phyloP scores from a whole-genome alignment of 2,888 invertebrate species.

The Limnephilus lunatus region DNA sequence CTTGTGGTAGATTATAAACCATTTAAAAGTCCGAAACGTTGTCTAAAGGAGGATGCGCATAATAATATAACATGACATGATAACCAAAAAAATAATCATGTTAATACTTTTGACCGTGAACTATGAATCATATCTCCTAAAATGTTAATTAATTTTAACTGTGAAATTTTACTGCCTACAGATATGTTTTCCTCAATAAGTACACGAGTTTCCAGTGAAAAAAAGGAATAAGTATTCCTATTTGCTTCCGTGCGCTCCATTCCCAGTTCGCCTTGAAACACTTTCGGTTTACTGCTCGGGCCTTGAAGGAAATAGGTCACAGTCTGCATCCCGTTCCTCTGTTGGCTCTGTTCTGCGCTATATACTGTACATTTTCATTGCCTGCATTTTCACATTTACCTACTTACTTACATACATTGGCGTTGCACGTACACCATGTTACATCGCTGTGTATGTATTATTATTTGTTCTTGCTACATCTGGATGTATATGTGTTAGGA shows the following conservation, averaged over 20 bases:
- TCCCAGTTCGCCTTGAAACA: neutral
- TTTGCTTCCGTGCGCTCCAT: neutral
- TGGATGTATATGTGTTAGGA: neutral
- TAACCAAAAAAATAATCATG: too few relatives aligned
- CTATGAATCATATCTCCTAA: too few relatives aligned
- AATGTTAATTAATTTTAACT: too few relatives aligned
- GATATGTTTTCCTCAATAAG: neutral
- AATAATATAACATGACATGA: too few relatives aligned
- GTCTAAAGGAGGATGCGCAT: too few relatives aligned
- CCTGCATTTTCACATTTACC: neutral
- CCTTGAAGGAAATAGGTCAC: neutral
- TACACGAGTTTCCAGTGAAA: neutral
- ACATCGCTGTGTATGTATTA: neutral
- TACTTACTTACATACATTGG: neutral
- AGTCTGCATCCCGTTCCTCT: neutral
- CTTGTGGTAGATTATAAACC: too few relatives aligned
- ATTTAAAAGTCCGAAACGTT: too few relatives aligned
- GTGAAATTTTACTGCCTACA: neutral
- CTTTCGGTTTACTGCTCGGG: slow-evolving; percentile 27
- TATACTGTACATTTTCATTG: neutral
- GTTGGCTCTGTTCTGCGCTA: neutral
- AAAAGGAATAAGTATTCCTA: neutral
- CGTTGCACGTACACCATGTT: neutral
- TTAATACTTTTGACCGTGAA: too few relatives aligned
- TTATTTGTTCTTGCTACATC: neutral